A percentile compares a stretch with the other conserved stretches of the same genome.
phyloP scores from a whole-genome alignment of 2,888 invertebrate species.

The Corythucha ciliata region DNA sequence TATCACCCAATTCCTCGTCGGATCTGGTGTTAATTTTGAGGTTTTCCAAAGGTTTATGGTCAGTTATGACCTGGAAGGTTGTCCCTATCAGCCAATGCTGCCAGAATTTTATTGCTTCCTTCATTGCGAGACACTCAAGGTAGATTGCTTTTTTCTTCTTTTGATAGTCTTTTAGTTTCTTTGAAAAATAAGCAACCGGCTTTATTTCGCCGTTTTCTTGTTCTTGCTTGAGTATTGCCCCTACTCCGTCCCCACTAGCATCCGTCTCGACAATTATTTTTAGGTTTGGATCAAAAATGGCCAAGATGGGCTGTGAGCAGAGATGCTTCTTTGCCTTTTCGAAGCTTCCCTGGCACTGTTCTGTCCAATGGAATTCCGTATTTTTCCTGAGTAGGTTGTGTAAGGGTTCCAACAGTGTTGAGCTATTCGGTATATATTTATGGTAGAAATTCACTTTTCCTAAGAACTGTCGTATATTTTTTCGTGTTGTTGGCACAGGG shows the following conservation, averaged over 20 bases:
- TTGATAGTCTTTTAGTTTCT: constrained; percentile 27
- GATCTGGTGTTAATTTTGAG: constrained; percentile 28
- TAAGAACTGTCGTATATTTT: constrained; percentile 10
- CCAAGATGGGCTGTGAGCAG: constrained; percentile 35
- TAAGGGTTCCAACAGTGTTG: constrained; percentile 6
- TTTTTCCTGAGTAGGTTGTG: constrained; percentile 26
- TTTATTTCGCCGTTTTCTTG: constrained; percentile 12
- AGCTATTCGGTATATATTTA: constrained; percentile 12
- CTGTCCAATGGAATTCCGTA: constrained; percentile 27
- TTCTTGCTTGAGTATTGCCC: constrained; percentile 34
- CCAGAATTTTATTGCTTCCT: constrained; percentile 27
- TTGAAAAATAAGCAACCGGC: constrained; percentile 25
- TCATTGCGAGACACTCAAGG: constrained; percentile 26
- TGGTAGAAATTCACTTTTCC: constrained; percentile 16
- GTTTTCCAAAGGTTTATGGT: constrained; percentile 30
- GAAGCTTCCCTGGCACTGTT: constrained; percentile 27
- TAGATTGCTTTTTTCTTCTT: constrained; percentile 26
- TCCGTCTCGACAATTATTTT: constrained; percentile 36
- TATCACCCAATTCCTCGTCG: constrained; percentile 30
- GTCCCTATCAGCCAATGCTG: constrained; percentile 21
- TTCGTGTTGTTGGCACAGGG: background rate
- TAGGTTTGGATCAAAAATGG: constrained; percentile 35
- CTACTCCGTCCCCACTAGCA: constrained; percentile 33
- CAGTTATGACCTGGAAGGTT: constrained; percentile 12
- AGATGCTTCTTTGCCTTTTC: constrained; percentile 22